These are phyloP conservation scores for Drosophila leontia DNA, from an alignment of 1,140 invertebrate genomes.

Conservation along the genomic window DNA sequence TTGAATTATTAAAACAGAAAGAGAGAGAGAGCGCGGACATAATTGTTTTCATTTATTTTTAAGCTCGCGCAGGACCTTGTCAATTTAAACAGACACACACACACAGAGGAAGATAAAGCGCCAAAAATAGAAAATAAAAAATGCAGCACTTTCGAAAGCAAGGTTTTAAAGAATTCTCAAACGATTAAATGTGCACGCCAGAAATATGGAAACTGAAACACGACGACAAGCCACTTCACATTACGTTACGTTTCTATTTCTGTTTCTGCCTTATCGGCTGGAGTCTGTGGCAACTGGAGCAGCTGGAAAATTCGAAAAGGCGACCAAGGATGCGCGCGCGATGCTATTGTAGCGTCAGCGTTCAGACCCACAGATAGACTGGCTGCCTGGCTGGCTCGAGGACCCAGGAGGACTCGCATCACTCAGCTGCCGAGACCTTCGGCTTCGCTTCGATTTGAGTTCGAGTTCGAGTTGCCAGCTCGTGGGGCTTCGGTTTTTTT, in stretches of 20 bases:
- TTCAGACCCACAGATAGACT: slow-evolving; percentile 72
- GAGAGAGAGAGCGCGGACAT: slow-evolving; percentile 25
- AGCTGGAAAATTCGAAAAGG: slow-evolving; percentile 38
- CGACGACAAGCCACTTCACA: slow-evolving; percentile 26
- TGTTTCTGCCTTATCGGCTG: slow-evolving; percentile 28
- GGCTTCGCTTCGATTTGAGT: slow-evolving; percentile 55
- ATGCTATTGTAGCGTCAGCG: slow-evolving; percentile 49
- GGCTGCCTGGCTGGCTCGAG: slow-evolving; percentile 30
- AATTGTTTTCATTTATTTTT: slow-evolving; percentile 76
- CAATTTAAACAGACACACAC: slow-evolving; percentile 28
- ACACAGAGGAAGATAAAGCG: slow-evolving; percentile 19
- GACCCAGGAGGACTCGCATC: slow-evolving; percentile 25
- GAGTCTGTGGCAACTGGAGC: slow-evolving; percentile 22
- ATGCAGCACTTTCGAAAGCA: slow-evolving; percentile 8
- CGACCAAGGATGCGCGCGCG: slow-evolving; percentile 33
- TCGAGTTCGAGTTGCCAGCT: slow-evolving; percentile 58
- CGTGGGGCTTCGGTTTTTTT: slow-evolving; percentile 64
- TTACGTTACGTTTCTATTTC: slow-evolving; percentile 41
- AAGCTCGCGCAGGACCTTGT: slow-evolving; percentile 59
- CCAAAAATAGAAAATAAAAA: slow-evolving; percentile 46
- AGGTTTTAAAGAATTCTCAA: slow-evolving; percentile 9
- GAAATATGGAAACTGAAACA: slow-evolving; percentile 1
- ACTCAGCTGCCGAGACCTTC: slow-evolving; percentile 51
- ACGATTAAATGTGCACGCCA: background rate
- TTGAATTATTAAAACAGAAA: slow-evolving; percentile 25